Base-by-base conservation (phyloP, 2,797 vertebrate species). In the Erethizon dorsatum region DNA sequence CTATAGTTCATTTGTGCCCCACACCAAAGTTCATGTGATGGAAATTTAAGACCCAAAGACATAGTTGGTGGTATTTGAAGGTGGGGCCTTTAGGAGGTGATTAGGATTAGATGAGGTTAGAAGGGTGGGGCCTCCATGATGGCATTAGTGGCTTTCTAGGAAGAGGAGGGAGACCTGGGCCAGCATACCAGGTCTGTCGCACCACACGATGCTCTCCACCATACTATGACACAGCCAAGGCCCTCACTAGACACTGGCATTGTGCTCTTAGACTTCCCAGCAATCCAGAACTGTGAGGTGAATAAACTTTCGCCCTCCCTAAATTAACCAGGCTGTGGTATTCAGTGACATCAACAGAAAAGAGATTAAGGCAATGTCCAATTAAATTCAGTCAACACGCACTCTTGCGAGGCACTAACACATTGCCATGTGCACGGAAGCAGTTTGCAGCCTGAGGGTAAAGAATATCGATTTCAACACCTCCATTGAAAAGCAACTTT, bases 401-500 rank as follows among this genome's bases (percentile, higher is more conserved):
- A 41, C 31, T n/a, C 15, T n/a, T 45, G 61, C 57, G 31, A 77
- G 20, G 26, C 4, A 5, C 22, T 18, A 75, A 80, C 41, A 61
- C 26, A 13, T 6, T 22, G 45, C 12, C 22, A 50, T 50, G 12
- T 13, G 37, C 47, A 17, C 13, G 8, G 50, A n/a, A 89, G 28
- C 37, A 6, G 12, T 45, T 45, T 56, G 33, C 26, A 65, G 47
- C 45, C 33, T 12, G 1, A 52, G 10, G 59, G 54, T n/a, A 56
- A 93, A 56, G 50, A 33, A 50, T 54, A 28, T n/a, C 33, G 2
- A 26, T 45, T 47, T 45, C 57, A 18, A 78, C 15, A 75, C 82
- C 28, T 90, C 80, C 31, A 24, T n/a, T 63, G 78, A 78, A 47
- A 54, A 67, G 45, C n/a, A 26, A 52, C 79, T 83, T 93, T 96